A percentile compares a stretch with the other conserved stretches of the same genome.
Evolutionary conservation across 2,113 vertebrate genomes (phyloP).

Genomic region (Stegastes partitus): DNA sequence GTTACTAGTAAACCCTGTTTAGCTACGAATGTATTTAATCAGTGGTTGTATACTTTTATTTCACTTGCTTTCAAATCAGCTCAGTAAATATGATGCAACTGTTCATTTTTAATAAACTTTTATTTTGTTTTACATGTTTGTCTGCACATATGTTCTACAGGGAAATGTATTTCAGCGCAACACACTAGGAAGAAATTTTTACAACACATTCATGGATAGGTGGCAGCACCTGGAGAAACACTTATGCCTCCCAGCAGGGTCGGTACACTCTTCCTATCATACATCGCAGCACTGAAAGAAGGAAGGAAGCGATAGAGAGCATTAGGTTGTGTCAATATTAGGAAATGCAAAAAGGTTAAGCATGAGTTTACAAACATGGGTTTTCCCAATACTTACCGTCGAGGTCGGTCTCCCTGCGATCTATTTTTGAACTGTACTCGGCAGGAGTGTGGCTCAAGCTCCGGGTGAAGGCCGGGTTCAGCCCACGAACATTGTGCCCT

Average conservation of each 20-base stretch:
- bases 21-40: conserved; percentile 8
- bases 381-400: conserved; percentile 85
- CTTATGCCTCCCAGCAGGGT: conserved; percentile 93
- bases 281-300: conserved; percentile 90
- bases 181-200: conserved; percentile 12
- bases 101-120: conserved; percentile 74
- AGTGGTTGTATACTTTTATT: background rate
- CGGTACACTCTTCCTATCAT: conserved; percentile 97
- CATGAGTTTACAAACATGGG: background rate
- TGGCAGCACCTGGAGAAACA: too few species aligned
- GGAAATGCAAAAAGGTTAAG: background rate
- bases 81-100: conserved; percentile 34
- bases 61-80: conserved; percentile 1
- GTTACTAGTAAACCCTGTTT: background rate
- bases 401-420: conserved; percentile 82
- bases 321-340: background rate
- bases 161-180: conserved; percentile 25
- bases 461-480: conserved; percentile 67
- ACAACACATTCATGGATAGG: background rate
- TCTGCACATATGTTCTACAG: conserved; percentile 28
- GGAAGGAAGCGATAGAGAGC: conserved; percentile 14
- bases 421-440: conserved; percentile 77
- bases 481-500: conserved; percentile 48
- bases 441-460: conserved; percentile 69
- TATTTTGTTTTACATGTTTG: conserved; percentile 62